phyloP scores from a whole-genome alignment of 1,140 invertebrate species.

The Tetragonula clypearis region DNA sequence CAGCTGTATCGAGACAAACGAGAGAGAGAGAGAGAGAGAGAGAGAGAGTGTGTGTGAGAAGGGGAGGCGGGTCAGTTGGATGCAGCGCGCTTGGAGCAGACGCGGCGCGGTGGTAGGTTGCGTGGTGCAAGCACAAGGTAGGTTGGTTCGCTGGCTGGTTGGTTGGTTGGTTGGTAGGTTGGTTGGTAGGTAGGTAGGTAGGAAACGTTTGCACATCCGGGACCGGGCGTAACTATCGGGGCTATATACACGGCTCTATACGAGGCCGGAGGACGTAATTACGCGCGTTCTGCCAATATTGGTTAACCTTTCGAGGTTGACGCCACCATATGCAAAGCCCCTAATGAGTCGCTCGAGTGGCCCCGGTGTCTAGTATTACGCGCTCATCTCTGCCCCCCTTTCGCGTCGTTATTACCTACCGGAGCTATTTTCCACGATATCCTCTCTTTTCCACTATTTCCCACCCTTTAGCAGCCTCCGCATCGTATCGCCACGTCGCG shows the following conservation, averaged over 20 bases:
- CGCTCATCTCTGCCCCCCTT: constrained; percentile 66
- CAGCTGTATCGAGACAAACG: neutral
- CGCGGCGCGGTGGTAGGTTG: constrained; percentile 47
- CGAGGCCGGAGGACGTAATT: constrained; percentile 76
- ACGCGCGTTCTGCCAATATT: constrained; percentile 81
- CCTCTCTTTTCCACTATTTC: constrained; percentile 55
- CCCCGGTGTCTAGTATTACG: constrained; percentile 73
- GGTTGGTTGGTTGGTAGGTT: constrained; percentile 48
- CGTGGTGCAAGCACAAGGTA: constrained; percentile 50
- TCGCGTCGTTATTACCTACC: constrained; percentile 75
- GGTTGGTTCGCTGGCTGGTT: constrained; percentile 51
- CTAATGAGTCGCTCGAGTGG: constrained; percentile 81
- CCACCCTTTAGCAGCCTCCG: constrained; percentile 1
- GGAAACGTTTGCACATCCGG: constrained; percentile 70
- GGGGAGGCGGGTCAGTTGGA: constrained; percentile 44
- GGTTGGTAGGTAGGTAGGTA: constrained; percentile 57
- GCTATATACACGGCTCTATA: constrained; percentile 59
- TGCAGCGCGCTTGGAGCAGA: constrained; percentile 43
- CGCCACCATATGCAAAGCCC: constrained; percentile 80
- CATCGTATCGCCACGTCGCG: neutral
- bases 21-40: neutral
- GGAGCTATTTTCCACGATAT: constrained; percentile 51
- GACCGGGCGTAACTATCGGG: constrained; percentile 70
- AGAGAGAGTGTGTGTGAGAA: neutral
- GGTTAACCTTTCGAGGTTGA: constrained; percentile 82